These are phyloP conservation scores for Eupithecia vulgata DNA, from an alignment of 2,888 invertebrate species.

Conservation along the genomic window DNA sequence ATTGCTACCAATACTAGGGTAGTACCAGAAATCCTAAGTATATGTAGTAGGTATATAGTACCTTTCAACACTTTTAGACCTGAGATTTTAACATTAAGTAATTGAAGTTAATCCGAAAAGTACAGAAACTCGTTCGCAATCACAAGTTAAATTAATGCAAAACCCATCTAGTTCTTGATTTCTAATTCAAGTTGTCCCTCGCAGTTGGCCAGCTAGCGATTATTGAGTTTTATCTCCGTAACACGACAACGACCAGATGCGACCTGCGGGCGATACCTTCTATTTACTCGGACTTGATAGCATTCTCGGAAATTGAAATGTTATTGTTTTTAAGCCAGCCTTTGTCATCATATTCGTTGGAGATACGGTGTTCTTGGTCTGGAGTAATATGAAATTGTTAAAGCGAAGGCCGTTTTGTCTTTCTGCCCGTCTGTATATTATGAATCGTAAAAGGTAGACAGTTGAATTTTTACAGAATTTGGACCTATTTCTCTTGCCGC, in stretches of 20 bases:
- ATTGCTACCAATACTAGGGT: neutral
- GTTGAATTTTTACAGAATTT: too few species aligned
- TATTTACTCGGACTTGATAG: slow-evolving; percentile 56
- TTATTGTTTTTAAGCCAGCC: neutral
- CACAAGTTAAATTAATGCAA: neutral
- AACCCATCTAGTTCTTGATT: slow-evolving; percentile 15
- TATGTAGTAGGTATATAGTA: too few species aligned
- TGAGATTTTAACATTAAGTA: neutral
- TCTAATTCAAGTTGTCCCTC: slow-evolving; percentile 47
- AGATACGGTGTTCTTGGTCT: too few species aligned
- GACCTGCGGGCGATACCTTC: slow-evolving; percentile 69
- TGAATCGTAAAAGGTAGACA: too few species aligned
- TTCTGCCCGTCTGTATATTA: too few species aligned
- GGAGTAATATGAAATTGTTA: too few species aligned
- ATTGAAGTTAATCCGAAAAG: neutral
- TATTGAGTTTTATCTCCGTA: slow-evolving; percentile 79
- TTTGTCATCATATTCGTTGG: neutral
- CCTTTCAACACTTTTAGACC: neutral
- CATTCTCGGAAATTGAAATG: neutral
- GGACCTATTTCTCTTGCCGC: too few species aligned
- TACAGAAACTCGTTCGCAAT: neutral
- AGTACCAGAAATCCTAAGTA: too few species aligned
- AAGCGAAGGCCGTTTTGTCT: too few species aligned
- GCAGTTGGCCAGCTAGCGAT: slow-evolving; percentile 73
- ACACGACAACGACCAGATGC: slow-evolving; percentile 74